Base-by-base conservation (phyloP, 2,888 invertebrate species). In the Eupithecia centaureata region DNA sequence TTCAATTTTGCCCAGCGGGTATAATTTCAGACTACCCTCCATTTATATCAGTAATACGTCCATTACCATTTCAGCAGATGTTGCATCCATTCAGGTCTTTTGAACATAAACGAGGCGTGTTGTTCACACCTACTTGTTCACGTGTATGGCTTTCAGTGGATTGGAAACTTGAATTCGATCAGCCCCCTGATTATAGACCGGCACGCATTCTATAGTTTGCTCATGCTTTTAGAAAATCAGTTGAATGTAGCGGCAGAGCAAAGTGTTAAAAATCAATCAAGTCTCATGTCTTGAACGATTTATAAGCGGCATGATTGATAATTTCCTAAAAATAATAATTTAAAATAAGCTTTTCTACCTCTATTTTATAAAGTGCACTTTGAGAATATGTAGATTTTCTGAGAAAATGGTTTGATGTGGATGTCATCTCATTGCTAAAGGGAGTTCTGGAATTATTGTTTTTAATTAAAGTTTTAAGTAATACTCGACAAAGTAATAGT, bases 121-220 rank as follows among this genome's bases (percentile, higher is more conserved):
- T 73, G 73, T 72, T 73, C 71, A 74, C 52, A 30, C 75, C 30
- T 56, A 47, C 47, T 56, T 56, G 28, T 56, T 28, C 28, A n/a
- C 72, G 76, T 77, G 77, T 79, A 77, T 75, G 75, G 77, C 77
- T 81, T 76, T 79, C 77, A 80, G 76, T 77, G 76, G 74, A 79
- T 80, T 79, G 79, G 82, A 82, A 79, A 77, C 76, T 77, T 79
- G 70, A 74, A 80, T 79, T 78, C 56, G 30, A 69, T 65, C 64
- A 68, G 67, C 4, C 13, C 22, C 62, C 35, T 47, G 62, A 38
- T 38, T 38, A 27, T 15, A 18, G 47, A 51, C 32, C 35, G 3
- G 15, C 12, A 15, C 0, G 38, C 27, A 7, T 52, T 27, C 27
- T 52, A 52, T 52, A 27, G 52, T 27, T 15, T 13, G 5, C 27